phyloP scores from a whole-genome alignment of 2,797 vertebrate species.

The Cheirogaleus major region DNA sequence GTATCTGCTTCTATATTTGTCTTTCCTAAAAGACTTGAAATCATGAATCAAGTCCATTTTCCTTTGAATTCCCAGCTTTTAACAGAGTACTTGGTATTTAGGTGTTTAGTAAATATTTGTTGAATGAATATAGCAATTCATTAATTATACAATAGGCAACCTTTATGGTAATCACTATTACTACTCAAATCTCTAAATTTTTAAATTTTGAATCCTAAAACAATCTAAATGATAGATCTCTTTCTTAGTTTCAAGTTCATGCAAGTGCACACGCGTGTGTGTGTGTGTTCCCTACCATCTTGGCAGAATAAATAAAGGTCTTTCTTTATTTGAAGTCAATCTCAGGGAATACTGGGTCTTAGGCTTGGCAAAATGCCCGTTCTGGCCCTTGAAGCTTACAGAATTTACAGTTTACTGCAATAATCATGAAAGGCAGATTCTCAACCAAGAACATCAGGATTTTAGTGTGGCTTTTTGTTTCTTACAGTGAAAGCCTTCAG shows the following conservation, averaged over 20 bases:
- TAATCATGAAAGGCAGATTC: not conserved
- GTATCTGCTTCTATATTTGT: not conserved
- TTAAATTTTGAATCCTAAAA: constrained; percentile 1
- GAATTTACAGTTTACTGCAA: not conserved
- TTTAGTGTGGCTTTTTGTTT: not conserved
- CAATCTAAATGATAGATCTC: not conserved
- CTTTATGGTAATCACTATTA: not conserved
- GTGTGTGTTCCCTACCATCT: not conserved
- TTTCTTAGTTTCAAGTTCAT: not conserved
- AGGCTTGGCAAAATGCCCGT: not conserved
- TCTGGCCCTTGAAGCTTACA: not conserved
- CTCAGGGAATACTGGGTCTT: not conserved
- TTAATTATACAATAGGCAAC: not conserved
- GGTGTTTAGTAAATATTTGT: not conserved
- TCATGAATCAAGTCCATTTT: constrained; percentile 1
- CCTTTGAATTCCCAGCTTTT: not conserved
- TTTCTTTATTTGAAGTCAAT: not conserved
- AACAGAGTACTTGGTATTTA: not conserved
- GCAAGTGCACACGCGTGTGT: fast-evolving
- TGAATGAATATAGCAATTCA: not conserved
- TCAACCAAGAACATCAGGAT: not conserved
- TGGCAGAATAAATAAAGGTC: not conserved
- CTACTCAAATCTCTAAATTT: not conserved
- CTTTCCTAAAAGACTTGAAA: not conserved
- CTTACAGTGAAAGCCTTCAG: not conserved